Evolutionary conservation across 2,888 invertebrate genomes (phyloP).

Genomic region (Scrobipalpa atriplicella): DNA sequence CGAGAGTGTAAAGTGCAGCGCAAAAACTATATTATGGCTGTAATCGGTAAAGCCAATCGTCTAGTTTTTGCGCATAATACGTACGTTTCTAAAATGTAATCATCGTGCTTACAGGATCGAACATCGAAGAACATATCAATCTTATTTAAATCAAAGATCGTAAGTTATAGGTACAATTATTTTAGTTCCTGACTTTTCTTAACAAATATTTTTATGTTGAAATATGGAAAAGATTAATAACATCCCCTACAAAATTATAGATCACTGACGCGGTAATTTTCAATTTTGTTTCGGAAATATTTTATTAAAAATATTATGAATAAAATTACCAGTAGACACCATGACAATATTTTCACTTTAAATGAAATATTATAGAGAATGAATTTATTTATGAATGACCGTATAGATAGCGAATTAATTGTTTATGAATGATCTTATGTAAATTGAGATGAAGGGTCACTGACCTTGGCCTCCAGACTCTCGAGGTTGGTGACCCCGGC

Average conservation of each 20-base stretch:
- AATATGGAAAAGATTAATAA: no score
- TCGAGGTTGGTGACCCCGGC: slow-evolving; percentile 87
- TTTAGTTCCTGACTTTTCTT: no score
- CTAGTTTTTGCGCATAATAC: neutral
- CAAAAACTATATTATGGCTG: neutral
- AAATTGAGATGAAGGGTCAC: slow-evolving; percentile 46
- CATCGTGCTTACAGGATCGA: neutral
- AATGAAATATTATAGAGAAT: no score
- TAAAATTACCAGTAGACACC: no score
- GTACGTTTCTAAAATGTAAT: slow-evolving; percentile 2
- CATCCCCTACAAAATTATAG: no score
- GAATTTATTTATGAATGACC: no score
- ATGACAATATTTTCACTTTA: no score
- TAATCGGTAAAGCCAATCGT: neutral
- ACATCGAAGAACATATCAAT: neutral
- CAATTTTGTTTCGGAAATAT: no score
- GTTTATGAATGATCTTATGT: neutral
- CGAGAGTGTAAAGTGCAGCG: neutral
- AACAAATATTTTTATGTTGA: no score
- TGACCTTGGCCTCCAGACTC: slow-evolving; percentile 90
- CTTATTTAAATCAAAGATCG: neutral
- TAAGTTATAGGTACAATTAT: no score
- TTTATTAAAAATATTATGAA: no score
- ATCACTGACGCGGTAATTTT: no score
- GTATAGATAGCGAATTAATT: neutral